A percentile compares a stretch with the other conserved stretches of the same genome.
phyloP scores from a whole-genome alignment of 2,888 invertebrate genomes.

The Opisthograptis luteolata region DNA sequence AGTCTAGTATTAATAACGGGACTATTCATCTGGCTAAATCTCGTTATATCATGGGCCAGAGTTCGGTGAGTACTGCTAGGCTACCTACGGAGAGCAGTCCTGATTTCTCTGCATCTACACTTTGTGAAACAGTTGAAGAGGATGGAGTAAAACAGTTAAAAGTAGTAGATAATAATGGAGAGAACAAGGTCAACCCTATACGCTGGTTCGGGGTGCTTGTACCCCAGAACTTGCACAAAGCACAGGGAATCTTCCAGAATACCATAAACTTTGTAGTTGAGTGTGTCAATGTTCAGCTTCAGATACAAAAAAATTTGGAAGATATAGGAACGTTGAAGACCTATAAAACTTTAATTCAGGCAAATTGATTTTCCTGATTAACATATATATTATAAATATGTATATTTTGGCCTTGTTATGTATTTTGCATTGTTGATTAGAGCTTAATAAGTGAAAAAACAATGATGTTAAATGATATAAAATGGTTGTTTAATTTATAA shows the following conservation, averaged over 20 bases:
- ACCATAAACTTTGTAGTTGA: slow-evolving; percentile 87
- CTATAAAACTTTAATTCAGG: slow-evolving; percentile 48
- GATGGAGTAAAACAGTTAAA: slow-evolving; percentile 72
- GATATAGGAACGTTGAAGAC: slow-evolving; percentile 57
- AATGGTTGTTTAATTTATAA: too few relatives aligned
- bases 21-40: slow-evolving; percentile 89
- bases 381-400: not conserved
- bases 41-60: slow-evolving; percentile 91
- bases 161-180: slow-evolving; percentile 57
- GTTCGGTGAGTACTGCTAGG: slow-evolving; percentile 87
- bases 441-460: too few relatives aligned
- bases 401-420: too few relatives aligned
- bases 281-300: slow-evolving; percentile 88
- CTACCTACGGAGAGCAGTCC: slow-evolving; percentile 87
- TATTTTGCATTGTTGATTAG: too few relatives aligned
- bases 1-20: slow-evolving; percentile 87
- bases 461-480: too few relatives aligned
- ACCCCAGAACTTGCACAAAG: slow-evolving; percentile 90
- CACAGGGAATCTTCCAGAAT: slow-evolving; percentile 89
- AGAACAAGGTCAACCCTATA: slow-evolving; percentile 86
- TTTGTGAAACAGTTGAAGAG: slow-evolving; percentile 67
- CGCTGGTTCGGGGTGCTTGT: slow-evolving; percentile 95
- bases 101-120: slow-evolving; percentile 68
- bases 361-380: slow-evolving; percentile 8
- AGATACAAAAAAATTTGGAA: slow-evolving; percentile 72